phyloP scores from a whole-genome alignment of 2,888 invertebrate genomes.

The Dolichomitus sp. region DNA sequence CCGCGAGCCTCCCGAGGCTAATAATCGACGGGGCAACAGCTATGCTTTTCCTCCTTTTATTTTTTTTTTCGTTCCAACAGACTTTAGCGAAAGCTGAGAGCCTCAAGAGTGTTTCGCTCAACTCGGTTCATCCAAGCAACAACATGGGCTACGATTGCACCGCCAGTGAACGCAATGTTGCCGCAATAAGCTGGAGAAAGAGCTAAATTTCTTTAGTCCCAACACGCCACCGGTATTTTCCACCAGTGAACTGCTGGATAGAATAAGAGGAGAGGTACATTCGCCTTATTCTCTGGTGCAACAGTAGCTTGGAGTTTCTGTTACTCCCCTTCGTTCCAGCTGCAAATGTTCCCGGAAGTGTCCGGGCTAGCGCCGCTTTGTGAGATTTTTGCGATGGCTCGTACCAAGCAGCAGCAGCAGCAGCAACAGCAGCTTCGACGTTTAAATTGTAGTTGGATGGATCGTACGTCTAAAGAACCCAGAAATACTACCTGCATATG shows the following conservation, averaged over 20 bases:
- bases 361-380: slow-evolving; percentile 28
- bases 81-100: slow-evolving; percentile 32
- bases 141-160: slow-evolving; percentile 25
- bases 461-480: slow-evolving; percentile 22
- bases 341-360: slow-evolving; percentile 64
- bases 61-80: slow-evolving; percentile 5
- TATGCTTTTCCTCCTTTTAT: slow-evolving; percentile 1
- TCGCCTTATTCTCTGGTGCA: slow-evolving; percentile 5
- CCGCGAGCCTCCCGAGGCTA: slow-evolving; percentile 52
- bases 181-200: slow-evolving; percentile 29
- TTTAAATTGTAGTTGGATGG: slow-evolving; percentile 42
- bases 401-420: neutral
- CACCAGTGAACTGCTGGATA: neutral
- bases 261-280: slow-evolving; percentile 6
- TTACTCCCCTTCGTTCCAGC: slow-evolving; percentile 28
- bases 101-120: slow-evolving; percentile 20
- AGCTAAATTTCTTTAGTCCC: slow-evolving; percentile 25
- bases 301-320: slow-evolving; percentile 33
- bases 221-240: slow-evolving; percentile 8
- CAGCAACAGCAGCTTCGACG: slow-evolving; percentile 16
- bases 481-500: slow-evolving; percentile 15
- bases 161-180: slow-evolving; percentile 12
- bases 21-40: slow-evolving; percentile 46
- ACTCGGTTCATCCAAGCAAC: slow-evolving; percentile 9
- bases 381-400: slow-evolving; percentile 47